Conservation (phyloP, 2,113 vertebrate genomes). For the Gallinago media region DNA sequence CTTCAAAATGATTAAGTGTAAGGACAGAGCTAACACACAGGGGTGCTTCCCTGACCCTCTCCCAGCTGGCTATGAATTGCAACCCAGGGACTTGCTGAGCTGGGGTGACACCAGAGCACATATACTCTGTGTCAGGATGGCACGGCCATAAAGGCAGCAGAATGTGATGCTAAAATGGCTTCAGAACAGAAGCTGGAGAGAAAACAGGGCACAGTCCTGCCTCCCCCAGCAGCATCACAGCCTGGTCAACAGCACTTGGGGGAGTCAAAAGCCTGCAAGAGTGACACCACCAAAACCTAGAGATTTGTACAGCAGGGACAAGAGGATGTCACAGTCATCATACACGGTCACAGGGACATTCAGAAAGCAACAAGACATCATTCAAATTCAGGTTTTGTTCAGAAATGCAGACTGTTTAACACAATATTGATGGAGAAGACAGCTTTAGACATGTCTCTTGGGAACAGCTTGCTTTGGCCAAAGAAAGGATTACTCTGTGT, state of each 20-base stretch:
- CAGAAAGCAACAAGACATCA: neutral
- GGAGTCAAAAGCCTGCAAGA: neutral
- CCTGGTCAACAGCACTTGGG: neutral
- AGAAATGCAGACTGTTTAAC: neutral
- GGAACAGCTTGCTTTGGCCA: neutral
- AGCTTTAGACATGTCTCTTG: neutral
- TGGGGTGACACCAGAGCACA: neutral
- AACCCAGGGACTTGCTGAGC: neutral
- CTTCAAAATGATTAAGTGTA: neutral
- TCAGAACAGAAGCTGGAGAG: neutral
- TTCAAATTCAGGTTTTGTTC: neutral
- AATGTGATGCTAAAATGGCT: neutral
- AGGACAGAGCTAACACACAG: neutral
- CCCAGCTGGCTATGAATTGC: neutral
- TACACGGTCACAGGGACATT: fast-evolving
- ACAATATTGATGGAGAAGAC: neutral
- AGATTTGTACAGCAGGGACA: neutral
- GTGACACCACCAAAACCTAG: neutral
- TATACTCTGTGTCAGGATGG: neutral
- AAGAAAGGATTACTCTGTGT: neutral
- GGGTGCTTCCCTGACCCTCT: neutral
- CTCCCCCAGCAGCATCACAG: neutral
- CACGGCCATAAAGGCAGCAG: neutral
- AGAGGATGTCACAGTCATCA: neutral
- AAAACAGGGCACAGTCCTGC: neutral